Base-by-base conservation (phyloP, 1,140 invertebrate genomes). In the Drosophila neocordata region DNA sequence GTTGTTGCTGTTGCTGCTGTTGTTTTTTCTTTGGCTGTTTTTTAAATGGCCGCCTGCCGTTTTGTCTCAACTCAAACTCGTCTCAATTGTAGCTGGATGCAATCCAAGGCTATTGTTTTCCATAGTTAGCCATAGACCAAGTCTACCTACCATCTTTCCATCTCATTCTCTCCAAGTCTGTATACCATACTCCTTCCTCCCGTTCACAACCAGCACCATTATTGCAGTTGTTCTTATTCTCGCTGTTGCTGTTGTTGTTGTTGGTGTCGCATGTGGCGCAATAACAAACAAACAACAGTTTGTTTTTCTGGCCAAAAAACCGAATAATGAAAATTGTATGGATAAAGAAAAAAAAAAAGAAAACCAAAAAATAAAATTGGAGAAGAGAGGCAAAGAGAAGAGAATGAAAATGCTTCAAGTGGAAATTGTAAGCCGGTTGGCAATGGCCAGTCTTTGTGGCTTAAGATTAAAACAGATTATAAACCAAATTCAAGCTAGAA, bases 41-140 rank as follows among this genome's bases (percentile, higher is more conserved):
- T 20, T 35, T 61, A 13, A 22, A 37, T 56, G 35, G 69, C 56
- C 65, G 59, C 58, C 41, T 75, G 73, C 51, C 72, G 73, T 75
- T 75, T 56, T 74, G 72, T 74, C 72, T 73, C 72, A 64, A 71
- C 64, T 56, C 63, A 63, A 55, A 71, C 65, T 66, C 57, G 56
- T 51, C 73, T 69, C 52, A 71, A 78, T 82, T 74, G 79, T 75
- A 83, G 67, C 80, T 84, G 80, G 80, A 84, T 84, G 80, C 76
- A 79, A 77, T 84, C 80, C 80, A 84, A 84, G 73, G 80, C 73
- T 69, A 84, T 83, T 83, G 75, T 81, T 81, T 81, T 73, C 65
- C 57, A 61, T 79, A 78, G 72, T 83, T 82, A 78, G 79, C 79
- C 70, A 81, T 63, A 69, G 62, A 55, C 65, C 41, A 44, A 48